Conservation (phyloP, 1,140 invertebrate species). For the Hypothenemus hampei region DNA sequence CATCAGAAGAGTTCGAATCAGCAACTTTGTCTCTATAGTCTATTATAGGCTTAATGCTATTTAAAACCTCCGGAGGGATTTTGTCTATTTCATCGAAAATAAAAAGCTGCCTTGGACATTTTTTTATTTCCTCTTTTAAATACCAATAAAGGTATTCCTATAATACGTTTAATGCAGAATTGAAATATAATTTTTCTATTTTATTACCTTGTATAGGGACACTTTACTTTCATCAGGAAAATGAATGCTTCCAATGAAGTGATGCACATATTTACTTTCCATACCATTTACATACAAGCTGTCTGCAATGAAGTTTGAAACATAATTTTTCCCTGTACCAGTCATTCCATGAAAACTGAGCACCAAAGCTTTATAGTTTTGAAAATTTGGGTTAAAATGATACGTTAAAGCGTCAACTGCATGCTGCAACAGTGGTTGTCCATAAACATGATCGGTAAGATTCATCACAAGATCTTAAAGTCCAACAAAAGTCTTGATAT, state of each 20-base stretch:
- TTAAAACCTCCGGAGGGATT: slow-evolving; percentile 77
- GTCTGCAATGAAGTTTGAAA: slow-evolving; percentile 73
- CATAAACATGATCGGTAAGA: slow-evolving; percentile 51
- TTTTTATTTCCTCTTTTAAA: slow-evolving; percentile 57
- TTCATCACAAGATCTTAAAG: slow-evolving; percentile 40
- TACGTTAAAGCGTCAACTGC: slow-evolving; percentile 54
- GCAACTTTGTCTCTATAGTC: slow-evolving; percentile 70
- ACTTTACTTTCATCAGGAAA: slow-evolving; percentile 58
- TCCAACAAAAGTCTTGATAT: slow-evolving; percentile 28
- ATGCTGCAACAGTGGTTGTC: slow-evolving; percentile 61
- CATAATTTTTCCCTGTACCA: slow-evolving; percentile 84
- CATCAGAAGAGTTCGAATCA: slow-evolving; percentile 60
- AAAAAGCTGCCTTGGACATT: slow-evolving; percentile 77
- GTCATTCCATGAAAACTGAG: slow-evolving; percentile 77
- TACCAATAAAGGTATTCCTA: slow-evolving; percentile 47
- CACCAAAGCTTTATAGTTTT: slow-evolving; percentile 61
- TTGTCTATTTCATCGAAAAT: slow-evolving; percentile 98
- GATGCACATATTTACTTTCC: slow-evolving; percentile 74
- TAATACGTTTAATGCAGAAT: neutral
- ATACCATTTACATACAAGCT: slow-evolving; percentile 68
- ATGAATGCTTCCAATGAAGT: slow-evolving; percentile 73
- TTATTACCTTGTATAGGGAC: neutral
- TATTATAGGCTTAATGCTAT: slow-evolving; percentile 82
- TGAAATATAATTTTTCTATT: neutral
- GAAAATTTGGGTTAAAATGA: slow-evolving; percentile 46